Percentiles rank a stretch among this genome's conserved stretches.
Evolutionary conservation across 2,888 invertebrate species (phyloP).

Genomic region (Hemistola chrysoprasaria): DNA sequence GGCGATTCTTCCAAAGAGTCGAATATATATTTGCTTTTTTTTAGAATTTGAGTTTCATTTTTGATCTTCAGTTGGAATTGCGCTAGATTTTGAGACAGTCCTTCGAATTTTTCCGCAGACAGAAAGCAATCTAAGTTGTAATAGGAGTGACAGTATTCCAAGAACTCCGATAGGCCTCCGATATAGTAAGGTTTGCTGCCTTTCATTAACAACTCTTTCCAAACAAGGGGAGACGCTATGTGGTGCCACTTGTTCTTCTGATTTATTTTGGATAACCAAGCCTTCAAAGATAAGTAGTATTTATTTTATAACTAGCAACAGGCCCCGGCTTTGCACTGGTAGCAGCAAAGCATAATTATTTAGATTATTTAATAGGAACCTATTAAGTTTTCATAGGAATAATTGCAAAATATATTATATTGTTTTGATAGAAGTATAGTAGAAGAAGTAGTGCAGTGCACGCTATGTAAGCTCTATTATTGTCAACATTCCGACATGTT

Average conservation of each 20-base stretch:
- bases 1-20: slow-evolving; percentile 10
- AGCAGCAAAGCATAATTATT: no score
- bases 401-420: no score
- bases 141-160: slow-evolving; percentile 84
- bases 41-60: slow-evolving; percentile 21
- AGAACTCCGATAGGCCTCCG: slow-evolving; percentile 83
- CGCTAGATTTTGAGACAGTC: slow-evolving; percentile 45
- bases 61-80: slow-evolving; percentile 52
- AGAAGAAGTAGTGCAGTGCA: no score
- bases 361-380: no score
- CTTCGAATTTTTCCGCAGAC: slow-evolving; percentile 49
- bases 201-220: slow-evolving; percentile 82
- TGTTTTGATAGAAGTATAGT: no score
- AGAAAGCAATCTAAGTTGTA: slow-evolving; percentile 70
- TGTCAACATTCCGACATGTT: no score
- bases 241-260: slow-evolving; percentile 80
- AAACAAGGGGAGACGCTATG: slow-evolving; percentile 78
- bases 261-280: slow-evolving; percentile 77
- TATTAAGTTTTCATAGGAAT: no score
- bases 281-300: slow-evolving; percentile 56
- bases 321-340: no score
- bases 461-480: no score
- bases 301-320: no score
- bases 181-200: slow-evolving; percentile 81
- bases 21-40: slow-evolving; percentile 7